phyloP scores from a whole-genome alignment of 2,797 vertebrate species.

The Mico argentatus region DNA sequence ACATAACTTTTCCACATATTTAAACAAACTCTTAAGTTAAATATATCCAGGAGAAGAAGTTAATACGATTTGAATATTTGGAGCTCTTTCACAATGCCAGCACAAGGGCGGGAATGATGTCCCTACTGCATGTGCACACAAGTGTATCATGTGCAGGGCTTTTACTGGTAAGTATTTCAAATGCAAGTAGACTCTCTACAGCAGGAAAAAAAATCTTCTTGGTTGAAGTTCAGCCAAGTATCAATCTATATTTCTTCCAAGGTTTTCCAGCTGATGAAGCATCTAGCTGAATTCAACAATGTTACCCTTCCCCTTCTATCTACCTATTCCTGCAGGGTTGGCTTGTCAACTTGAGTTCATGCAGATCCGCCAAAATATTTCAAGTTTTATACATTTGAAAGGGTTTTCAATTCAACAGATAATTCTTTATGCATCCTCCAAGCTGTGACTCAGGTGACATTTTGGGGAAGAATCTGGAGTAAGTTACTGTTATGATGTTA shows the following conservation, averaged over 20 bases:
- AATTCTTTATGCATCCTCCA: neutral
- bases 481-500: neutral
- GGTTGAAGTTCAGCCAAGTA: neutral
- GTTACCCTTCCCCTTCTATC: neutral
- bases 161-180: neutral
- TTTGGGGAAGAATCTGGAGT: neutral
- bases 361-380: neutral
- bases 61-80: neutral
- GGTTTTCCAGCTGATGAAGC: neutral
- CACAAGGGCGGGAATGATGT: neutral
- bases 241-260: neutral
- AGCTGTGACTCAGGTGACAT: neutral
- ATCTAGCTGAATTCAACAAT: neutral
- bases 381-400: neutral
- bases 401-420: neutral
- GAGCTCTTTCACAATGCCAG: neutral
- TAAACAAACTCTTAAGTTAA: neutral
- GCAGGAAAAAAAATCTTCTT: neutral
- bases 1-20: neutral
- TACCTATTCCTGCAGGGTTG: neutral
- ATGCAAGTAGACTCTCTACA: neutral
- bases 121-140: neutral
- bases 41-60: neutral
- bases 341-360: neutral
- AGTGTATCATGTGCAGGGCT: neutral